Evolutionary conservation across 2,113 vertebrate genomes (phyloP).

Genomic region (Toxotes chatareus): DNA sequence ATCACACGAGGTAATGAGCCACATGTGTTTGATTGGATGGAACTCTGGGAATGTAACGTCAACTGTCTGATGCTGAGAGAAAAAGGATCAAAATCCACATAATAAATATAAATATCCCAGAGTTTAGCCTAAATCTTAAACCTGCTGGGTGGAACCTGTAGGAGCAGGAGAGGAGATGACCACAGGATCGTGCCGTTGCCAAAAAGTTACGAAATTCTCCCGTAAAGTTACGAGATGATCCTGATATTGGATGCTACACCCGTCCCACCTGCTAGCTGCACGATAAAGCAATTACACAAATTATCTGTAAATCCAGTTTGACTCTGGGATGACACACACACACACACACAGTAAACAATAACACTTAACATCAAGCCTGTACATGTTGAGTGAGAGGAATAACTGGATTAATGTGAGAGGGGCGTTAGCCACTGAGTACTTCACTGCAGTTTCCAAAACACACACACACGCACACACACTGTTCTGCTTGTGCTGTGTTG

Average conservation of each 20-base stretch:
- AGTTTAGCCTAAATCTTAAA: neutral
- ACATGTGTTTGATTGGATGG: constrained; percentile 53
- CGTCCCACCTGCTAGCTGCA: constrained; percentile 12
- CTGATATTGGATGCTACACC: neutral
- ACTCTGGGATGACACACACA: neutral
- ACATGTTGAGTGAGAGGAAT: constrained; percentile 35
- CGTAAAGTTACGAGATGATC: neutral
- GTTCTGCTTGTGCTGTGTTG: neutral
- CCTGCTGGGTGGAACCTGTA: neutral
- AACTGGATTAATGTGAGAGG: constrained; percentile 41
- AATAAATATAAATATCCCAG: constrained; percentile 14
- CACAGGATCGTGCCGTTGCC: neutral
- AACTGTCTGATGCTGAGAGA: neutral
- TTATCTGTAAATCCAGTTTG: constrained; percentile 35
- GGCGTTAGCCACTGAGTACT: constrained; percentile 1
- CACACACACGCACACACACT: constrained; percentile 7
- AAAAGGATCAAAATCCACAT: constrained; percentile 8
- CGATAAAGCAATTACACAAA: neutral
- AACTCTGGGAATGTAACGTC: constrained; percentile 11
- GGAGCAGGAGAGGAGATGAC: neutral
- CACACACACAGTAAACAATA: neutral
- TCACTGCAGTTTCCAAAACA: constrained; percentile 25
- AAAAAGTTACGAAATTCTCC: too few species aligned
- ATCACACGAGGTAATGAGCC: constrained; percentile 46
- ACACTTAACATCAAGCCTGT: constrained; percentile 25